Percentiles rank a stretch among this genome's conserved stretches.
These are phyloP conservation scores for Oreochromis mossambicus DNA, from an alignment of 2,797 vertebrate species.

Conservation along the genomic window DNA sequence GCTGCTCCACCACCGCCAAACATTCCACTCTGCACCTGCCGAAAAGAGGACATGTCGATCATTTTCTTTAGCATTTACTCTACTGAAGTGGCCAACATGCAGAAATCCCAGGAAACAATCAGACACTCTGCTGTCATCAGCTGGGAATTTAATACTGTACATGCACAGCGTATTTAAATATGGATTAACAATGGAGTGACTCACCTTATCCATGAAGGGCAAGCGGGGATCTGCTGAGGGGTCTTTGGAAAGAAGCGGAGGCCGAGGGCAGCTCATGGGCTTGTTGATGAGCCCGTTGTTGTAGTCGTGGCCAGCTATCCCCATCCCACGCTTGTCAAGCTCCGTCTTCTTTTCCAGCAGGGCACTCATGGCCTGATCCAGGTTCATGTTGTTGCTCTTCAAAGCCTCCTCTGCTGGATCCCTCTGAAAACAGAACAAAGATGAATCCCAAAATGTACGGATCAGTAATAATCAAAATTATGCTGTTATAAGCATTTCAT, in stretches of 20 bases:
- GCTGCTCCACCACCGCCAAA: constrained; percentile 91
- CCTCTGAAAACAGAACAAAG: constrained; percentile 76
- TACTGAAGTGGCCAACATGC: neutral
- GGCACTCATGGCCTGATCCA: constrained; percentile 99
- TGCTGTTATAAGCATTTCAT: neutral
- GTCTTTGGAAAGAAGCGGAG: constrained; percentile 95
- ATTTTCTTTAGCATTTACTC: neutral
- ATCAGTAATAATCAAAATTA: neutral
- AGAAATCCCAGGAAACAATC: neutral
- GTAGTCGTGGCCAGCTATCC: constrained; percentile 86
- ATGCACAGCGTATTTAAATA: neutral
- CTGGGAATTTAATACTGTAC: neutral
- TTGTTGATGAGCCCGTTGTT: constrained; percentile 92
- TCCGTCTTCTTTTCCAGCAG: constrained; percentile 99
- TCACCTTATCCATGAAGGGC: constrained; percentile 95
- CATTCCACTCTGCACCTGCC: constrained; percentile 95
- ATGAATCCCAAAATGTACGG: neutral
- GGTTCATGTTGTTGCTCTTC: constrained; percentile 97
- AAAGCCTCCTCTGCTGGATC: constrained; percentile 98
- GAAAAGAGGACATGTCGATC: neutral
- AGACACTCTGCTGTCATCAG: neutral
- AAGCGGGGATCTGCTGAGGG: constrained; percentile 87
- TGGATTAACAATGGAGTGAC: neutral
- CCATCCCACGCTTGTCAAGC: constrained; percentile 96
- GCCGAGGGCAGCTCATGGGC: constrained; percentile 87